Percentiles rank a stretch among this genome's conserved stretches.
phyloP scores from a whole-genome alignment of 2,113 vertebrate species.

The Pteruthius melanotis region DNA sequence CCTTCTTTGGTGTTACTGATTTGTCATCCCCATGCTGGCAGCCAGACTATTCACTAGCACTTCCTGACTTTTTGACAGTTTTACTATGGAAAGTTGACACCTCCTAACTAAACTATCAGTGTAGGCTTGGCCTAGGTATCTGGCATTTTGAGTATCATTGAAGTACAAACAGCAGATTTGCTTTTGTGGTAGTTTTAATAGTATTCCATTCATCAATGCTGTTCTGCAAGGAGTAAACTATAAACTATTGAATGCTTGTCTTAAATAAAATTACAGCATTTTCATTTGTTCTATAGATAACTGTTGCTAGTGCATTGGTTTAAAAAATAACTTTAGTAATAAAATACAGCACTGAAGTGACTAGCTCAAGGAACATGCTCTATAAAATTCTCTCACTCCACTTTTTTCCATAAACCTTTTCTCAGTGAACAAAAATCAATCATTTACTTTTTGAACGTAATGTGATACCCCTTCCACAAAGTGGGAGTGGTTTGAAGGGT shows the following conservation, averaged over 20 bases:
- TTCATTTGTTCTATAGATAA: background rate
- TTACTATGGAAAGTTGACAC: background rate
- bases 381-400: accelerated
- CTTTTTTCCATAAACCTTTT: background rate
- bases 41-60: background rate
- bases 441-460: accelerated
- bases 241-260: background rate
- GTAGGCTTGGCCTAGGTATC: background rate
- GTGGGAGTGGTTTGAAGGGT: background rate
- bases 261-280: background rate
- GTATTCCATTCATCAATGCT: background rate
- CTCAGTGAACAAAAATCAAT: background rate
- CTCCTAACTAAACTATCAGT: background rate
- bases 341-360: background rate
- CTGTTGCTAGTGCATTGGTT: background rate
- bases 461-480: background rate
- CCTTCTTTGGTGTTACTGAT: background rate
- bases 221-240: background rate
- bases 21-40: background rate
- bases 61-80: background rate
- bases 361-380: background rate
- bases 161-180: background rate
- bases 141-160: background rate
- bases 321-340: background rate
- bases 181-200: background rate